Conservation (phyloP, 2,888 invertebrate genomes). For the Syrista parreyssii region DNA sequence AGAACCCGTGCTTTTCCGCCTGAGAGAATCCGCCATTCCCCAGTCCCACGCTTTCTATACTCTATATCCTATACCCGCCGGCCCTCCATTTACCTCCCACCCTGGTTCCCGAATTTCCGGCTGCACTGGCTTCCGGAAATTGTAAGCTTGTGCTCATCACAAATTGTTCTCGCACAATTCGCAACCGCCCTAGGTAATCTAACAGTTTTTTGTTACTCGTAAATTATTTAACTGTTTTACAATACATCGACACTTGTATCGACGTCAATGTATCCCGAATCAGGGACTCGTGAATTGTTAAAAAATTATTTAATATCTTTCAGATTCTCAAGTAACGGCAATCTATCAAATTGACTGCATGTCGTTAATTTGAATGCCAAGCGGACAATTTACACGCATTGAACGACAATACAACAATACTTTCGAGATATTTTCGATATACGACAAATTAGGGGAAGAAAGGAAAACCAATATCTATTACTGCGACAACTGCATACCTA, state of each 20-base stretch:
- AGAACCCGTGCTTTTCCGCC: background rate
- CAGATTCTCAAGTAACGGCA: no score
- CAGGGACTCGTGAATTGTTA: no score
- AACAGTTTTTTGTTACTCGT: background rate
- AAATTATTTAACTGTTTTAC: background rate
- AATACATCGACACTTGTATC: background rate
- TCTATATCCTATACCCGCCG: background rate
- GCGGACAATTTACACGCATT: no score
- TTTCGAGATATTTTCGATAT: no score
- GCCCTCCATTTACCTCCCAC: background rate
- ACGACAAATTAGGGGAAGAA: no score
- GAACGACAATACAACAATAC: no score
- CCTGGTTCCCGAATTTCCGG: background rate
- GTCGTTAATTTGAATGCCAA: no score
- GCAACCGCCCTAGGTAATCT: background rate
- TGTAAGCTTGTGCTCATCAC: background rate
- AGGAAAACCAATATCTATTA: background rate
- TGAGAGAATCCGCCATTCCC: background rate
- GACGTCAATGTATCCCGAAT: no score
- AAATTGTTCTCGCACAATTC: background rate
- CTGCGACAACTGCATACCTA: background rate
- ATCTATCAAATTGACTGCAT: no score
- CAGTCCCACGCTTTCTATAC: background rate
- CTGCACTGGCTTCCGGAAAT: conserved; percentile 2
- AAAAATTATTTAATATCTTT: no score